Evolutionary conservation across 1,140 invertebrate genomes (phyloP).

Genomic region (Temnothorax nylanderi): DNA sequence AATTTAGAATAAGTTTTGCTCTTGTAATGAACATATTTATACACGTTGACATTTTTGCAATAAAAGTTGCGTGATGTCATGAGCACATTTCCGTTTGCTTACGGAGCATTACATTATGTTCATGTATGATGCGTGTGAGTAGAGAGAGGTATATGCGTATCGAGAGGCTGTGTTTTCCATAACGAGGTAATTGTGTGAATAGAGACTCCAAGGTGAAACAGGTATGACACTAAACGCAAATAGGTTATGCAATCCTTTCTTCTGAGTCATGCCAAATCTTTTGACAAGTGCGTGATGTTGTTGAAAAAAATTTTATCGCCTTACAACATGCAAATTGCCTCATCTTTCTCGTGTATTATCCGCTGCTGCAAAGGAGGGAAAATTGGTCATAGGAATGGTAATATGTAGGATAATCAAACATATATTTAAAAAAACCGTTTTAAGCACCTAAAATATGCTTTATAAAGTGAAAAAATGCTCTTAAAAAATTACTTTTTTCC

Average conservation of each 20-base stretch:
- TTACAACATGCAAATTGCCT: neutral
- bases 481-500: too few relatives aligned
- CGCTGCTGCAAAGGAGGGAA: neutral
- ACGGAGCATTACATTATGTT: neutral
- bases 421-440: too few relatives aligned
- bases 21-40: neutral
- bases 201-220: neutral
- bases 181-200: conserved; percentile 18
- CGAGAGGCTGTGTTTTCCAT: neutral
- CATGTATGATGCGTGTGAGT: neutral
- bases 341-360: neutral
- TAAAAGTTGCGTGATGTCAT: neutral
- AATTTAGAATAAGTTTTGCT: neutral
- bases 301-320: neutral
- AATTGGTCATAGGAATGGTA: neutral
- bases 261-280: neutral
- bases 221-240: neutral
- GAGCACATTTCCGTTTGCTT: neutral
- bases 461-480: too few relatives aligned
- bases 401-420: too few relatives aligned
- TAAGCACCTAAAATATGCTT: too few relatives aligned
- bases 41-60: neutral
- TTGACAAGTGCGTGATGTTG: neutral
- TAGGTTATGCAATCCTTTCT: neutral
- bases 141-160: neutral